A percentile compares a stretch with the other conserved stretches of the same genome.
Conservation (phyloP, 2,797 vertebrate species). For the Semaprochilodus insignis region DNA sequence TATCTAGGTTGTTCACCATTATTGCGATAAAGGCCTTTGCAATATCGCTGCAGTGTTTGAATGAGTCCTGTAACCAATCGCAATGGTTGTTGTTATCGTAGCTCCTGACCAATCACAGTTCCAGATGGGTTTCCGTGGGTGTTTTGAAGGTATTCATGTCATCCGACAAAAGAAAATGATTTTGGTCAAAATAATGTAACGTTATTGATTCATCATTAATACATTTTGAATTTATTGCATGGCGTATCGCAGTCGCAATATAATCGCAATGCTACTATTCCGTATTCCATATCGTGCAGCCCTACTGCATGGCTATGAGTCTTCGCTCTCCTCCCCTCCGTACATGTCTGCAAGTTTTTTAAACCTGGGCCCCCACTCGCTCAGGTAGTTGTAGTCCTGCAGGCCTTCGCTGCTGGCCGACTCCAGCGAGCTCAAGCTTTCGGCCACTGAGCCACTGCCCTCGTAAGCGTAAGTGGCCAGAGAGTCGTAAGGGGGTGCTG, state of each 20-base stretch:
- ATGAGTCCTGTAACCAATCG: not conserved
- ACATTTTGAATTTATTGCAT: not conserved
- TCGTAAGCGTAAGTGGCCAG: constrained; percentile 89
- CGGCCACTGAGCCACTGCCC: constrained; percentile 88
- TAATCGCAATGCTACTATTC: constrained; percentile 17
- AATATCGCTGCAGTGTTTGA: not conserved
- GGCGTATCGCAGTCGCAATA: not conserved
- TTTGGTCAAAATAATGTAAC: not conserved
- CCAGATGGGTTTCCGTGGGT: not conserved
- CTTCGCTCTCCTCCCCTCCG: constrained; percentile 89
- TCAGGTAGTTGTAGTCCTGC: constrained; percentile 96
- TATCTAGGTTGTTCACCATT: not conserved
- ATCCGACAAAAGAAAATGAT: not conserved
- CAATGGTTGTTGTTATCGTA: not conserved
- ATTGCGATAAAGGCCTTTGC: not conserved
- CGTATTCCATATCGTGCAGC: constrained; percentile 1
- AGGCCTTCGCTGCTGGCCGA: constrained; percentile 89
- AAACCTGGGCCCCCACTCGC: constrained; percentile 94
- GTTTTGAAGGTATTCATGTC: constrained; percentile 1
- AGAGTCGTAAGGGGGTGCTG: constrained; percentile 90
- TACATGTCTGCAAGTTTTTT: constrained; percentile 97
- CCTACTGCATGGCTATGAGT: constrained; percentile 82
- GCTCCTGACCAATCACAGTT: constrained; percentile 13
- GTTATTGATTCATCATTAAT: not conserved
- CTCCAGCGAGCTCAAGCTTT: constrained; percentile 93